Percentiles rank a stretch among this genome's conserved stretches.
Conservation (phyloP, 2,113 vertebrate species). For the Chloroceryle aenea region DNA sequence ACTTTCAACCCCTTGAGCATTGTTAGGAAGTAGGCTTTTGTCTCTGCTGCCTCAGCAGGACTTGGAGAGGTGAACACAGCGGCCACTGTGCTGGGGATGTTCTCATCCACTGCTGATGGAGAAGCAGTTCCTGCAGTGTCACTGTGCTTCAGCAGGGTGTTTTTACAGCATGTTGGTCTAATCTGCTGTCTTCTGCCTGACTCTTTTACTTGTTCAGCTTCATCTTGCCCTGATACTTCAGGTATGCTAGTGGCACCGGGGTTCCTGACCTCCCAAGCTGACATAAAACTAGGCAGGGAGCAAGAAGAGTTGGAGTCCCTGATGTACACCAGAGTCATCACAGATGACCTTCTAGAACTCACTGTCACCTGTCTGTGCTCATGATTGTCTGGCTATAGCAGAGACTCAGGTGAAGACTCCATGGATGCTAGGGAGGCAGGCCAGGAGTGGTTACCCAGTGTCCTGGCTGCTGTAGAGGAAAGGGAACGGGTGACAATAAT, state of each 20-base stretch:
- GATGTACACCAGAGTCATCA: not conserved
- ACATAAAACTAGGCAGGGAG: not conserved
- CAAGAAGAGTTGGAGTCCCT: not conserved
- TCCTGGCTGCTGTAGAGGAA: not conserved
- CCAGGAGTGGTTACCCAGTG: not conserved
- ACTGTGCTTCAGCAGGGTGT: not conserved
- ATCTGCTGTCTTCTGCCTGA: not conserved
- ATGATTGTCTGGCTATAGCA: not conserved
- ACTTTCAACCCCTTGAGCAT: not conserved
- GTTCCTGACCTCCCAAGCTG: not conserved
- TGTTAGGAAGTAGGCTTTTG: not conserved
- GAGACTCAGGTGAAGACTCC: not conserved
- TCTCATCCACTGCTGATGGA: not conserved
- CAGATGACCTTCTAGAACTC: not conserved
- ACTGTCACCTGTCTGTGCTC: not conserved
- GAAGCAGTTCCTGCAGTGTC: not conserved
- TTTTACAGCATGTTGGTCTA: not conserved
- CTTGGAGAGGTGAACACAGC: not conserved
- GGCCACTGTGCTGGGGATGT: not conserved
- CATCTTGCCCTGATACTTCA: not conserved
- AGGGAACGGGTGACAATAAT: not conserved
- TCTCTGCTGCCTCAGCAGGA: not conserved
- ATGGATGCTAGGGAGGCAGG: not conserved
- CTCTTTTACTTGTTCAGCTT: not conserved
- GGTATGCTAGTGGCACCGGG: rapidly evolving